Percentiles rank a stretch among this genome's conserved stretches.
These are phyloP conservation scores for Drosophila littoralis DNA, from an alignment of 1,140 invertebrate genomes.

Conservation along the genomic window DNA sequence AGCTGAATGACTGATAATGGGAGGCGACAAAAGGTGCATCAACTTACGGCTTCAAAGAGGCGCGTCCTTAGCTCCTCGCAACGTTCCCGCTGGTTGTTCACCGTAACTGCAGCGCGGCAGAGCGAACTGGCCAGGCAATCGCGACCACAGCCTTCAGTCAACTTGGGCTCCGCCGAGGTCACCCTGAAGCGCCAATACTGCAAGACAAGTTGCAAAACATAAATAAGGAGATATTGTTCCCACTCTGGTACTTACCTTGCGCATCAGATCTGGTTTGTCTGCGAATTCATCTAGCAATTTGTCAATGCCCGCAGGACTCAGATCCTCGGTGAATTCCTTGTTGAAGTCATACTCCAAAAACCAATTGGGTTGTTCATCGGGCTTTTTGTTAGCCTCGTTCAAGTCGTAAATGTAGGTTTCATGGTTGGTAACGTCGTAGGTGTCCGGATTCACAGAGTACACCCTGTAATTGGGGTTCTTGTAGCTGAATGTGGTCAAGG, in stretches of 20 bases:
- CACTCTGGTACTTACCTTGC: slow-evolving; percentile 53
- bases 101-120: slow-evolving; percentile 86
- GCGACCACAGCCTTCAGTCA: slow-evolving; percentile 85
- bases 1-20: neutral
- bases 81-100: slow-evolving; percentile 85
- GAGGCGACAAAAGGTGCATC: too few species aligned
- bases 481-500: slow-evolving; percentile 87
- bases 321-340: slow-evolving; percentile 86
- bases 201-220: neutral
- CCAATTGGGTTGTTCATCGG: slow-evolving; percentile 85
- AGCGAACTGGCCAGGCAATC: slow-evolving; percentile 86
- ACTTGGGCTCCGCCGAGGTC: slow-evolving; percentile 86
- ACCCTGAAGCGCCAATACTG: slow-evolving; percentile 85
- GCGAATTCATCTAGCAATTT: slow-evolving; percentile 85
- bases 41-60: slow-evolving; percentile 65
- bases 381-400: slow-evolving; percentile 89
- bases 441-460: slow-evolving; percentile 87
- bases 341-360: slow-evolving; percentile 89
- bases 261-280: slow-evolving; percentile 56
- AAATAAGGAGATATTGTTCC: neutral
- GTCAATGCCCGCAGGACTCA: slow-evolving; percentile 85
- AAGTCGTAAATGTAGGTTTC: slow-evolving; percentile 92
- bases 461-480: slow-evolving; percentile 94
- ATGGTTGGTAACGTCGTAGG: slow-evolving; percentile 87
- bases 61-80: slow-evolving; percentile 85